Percentiles rank a stretch among this genome's conserved stretches.
These are phyloP conservation scores for Chloropsis hardwickii DNA, from an alignment of 2,113 vertebrate species.

Conservation along the genomic window DNA sequence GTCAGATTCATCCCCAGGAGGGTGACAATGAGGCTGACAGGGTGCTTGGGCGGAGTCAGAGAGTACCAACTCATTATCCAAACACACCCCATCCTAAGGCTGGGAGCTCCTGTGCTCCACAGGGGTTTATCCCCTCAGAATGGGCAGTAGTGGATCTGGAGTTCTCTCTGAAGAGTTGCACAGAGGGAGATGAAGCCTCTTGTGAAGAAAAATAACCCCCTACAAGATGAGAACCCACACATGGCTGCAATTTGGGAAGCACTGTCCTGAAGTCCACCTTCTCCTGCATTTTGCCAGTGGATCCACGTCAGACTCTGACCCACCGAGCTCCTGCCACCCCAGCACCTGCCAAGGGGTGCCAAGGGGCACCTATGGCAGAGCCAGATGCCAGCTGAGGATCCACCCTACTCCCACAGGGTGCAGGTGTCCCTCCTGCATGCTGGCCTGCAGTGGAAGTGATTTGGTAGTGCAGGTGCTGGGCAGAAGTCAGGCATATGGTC, in stretches of 20 bases:
- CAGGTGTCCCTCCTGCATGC: background rate
- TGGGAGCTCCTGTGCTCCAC: background rate
- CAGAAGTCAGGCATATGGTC: background rate
- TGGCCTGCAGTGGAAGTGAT: background rate
- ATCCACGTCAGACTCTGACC: background rate
- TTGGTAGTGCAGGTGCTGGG: fast-evolving
- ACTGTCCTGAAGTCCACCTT: fast-evolving
- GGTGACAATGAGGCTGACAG: background rate
- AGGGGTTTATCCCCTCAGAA: background rate
- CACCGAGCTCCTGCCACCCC: background rate
- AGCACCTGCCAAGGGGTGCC: background rate
- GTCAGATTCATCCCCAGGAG: background rate
- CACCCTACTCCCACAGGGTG: fast-evolving
- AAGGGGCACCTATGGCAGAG: background rate
- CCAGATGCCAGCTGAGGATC: background rate
- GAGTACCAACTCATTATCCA: background rate
- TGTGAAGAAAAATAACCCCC: background rate
- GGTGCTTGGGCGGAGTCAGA: background rate
- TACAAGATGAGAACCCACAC: background rate
- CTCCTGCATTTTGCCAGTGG: background rate
- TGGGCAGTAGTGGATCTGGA: background rate
- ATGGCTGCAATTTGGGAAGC: fast-evolving
- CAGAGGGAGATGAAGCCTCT: background rate
- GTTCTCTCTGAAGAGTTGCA: background rate
- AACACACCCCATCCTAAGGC: background rate